These are phyloP conservation scores for Muntiacus muntjak DNA, from an alignment of 2,113 vertebrate genomes.

Conservation along the genomic window DNA sequence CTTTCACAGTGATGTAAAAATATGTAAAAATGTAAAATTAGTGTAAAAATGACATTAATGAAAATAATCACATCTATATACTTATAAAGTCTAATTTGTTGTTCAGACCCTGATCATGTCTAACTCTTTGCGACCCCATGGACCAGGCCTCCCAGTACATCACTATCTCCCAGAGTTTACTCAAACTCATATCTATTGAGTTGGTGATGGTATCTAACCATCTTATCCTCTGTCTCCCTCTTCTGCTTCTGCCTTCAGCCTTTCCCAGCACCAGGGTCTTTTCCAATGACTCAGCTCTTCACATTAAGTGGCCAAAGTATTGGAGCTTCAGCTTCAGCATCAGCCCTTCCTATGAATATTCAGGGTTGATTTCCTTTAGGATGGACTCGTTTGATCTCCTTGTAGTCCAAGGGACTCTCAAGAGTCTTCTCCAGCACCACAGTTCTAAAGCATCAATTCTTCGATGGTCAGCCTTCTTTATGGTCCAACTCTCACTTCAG, in stretches of 20 bases:
- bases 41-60: not conserved
- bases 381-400: not conserved
- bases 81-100: not conserved
- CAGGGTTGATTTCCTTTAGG: not conserved
- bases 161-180: not conserved
- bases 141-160: not conserved
- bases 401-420: not conserved
- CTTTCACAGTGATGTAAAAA: not conserved
- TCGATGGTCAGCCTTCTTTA: not conserved
- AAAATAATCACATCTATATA: not conserved
- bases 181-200: not conserved
- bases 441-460: not conserved
- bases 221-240: not conserved
- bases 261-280: not conserved
- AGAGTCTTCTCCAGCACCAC: not conserved
- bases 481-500: not conserved
- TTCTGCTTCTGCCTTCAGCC: not conserved
- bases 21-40: not conserved
- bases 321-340: not conserved
- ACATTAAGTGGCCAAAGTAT: not conserved
- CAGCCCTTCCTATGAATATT: not conserved
- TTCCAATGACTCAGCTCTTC: not conserved
- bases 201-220: not conserved
- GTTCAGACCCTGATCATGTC: not conserved
- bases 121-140: not conserved